phyloP scores from a whole-genome alignment of 1,140 invertebrate species.

The Lamellibrachia luymesi region DNA sequence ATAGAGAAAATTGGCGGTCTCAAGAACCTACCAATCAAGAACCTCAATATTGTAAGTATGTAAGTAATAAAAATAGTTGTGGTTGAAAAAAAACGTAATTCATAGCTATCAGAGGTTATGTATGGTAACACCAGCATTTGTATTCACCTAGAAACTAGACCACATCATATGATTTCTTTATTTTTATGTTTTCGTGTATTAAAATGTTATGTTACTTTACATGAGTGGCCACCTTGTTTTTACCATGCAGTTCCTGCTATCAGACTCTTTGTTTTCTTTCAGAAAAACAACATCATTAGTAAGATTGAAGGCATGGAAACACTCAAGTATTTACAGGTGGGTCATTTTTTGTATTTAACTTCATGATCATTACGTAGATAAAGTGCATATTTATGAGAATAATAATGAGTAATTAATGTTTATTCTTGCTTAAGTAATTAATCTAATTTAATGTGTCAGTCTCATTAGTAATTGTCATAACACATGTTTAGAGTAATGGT shows the following conservation, averaged over 20 bases:
- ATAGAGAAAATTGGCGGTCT: conserved; percentile 49
- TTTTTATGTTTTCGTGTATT: background rate
- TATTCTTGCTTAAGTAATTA: too few species aligned
- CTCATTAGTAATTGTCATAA: too few species aligned
- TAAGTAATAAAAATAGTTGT: background rate
- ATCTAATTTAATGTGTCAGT: too few species aligned
- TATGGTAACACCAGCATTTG: background rate
- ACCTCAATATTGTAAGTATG: conserved; percentile 47
- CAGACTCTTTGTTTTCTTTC: conserved; percentile 28
- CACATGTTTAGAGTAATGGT: too few species aligned
- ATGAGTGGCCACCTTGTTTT: background rate
- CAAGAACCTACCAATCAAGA: conserved; percentile 46
- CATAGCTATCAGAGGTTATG: background rate
- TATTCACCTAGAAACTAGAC: background rate
- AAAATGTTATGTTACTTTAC: background rate
- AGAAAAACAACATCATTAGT: conserved; percentile 52
- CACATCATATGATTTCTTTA: background rate
- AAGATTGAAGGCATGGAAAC: conserved; percentile 49
- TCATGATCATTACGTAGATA: background rate
- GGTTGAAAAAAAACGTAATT: background rate
- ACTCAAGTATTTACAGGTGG: conserved; percentile 43
- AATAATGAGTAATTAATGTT: too few species aligned
- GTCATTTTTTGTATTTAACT: background rate
- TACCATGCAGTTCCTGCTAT: background rate
- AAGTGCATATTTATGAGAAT: too few species aligned